Evolutionary conservation across 2,888 invertebrate species (phyloP).

Genomic region (Onthophagus sagittarius): DNA sequence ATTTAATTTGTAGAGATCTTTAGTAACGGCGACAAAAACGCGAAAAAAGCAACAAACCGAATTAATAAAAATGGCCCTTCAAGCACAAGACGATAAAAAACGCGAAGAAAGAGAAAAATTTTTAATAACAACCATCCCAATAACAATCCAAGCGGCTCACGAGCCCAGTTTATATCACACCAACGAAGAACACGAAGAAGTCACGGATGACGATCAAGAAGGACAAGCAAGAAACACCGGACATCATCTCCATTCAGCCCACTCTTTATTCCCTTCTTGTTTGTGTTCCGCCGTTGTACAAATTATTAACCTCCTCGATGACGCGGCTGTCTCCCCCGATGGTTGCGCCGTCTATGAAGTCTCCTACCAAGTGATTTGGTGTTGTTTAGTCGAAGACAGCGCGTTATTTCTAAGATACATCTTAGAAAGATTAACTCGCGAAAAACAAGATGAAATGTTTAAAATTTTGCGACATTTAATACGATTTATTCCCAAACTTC

Average conservation of each 20-base stretch:
- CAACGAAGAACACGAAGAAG: slow-evolving; percentile 80
- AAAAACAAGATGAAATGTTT: slow-evolving; percentile 92
- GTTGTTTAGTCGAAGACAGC: slow-evolving; percentile 96
- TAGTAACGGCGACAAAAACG: slow-evolving; percentile 98
- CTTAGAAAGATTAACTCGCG: slow-evolving; percentile 88
- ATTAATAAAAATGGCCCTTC: slow-evolving; percentile 89
- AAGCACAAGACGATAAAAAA: slow-evolving; percentile 94
- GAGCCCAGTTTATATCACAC: slow-evolving; percentile 90
- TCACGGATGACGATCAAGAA: slow-evolving; percentile 55
- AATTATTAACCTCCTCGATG: slow-evolving; percentile 91
- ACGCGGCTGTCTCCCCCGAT: slow-evolving; percentile 90
- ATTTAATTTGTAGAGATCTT: slow-evolving; percentile 63
- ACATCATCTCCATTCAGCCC: slow-evolving; percentile 86
- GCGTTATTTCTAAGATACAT: slow-evolving; percentile 94
- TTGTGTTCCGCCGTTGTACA: slow-evolving; percentile 94
- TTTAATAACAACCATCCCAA: slow-evolving; percentile 91
- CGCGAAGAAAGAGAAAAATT: slow-evolving; percentile 93
- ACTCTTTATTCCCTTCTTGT: slow-evolving; percentile 94
- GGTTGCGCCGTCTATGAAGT: slow-evolving; percentile 97
- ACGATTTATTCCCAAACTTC: slow-evolving; percentile 86
- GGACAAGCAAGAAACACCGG: slow-evolving; percentile 69
- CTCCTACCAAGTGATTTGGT: slow-evolving; percentile 96
- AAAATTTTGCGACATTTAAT: slow-evolving; percentile 88
- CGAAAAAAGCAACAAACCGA: slow-evolving; percentile 99
- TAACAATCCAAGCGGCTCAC: slow-evolving; percentile 91